Evolutionary conservation across 2,113 vertebrate genomes (phyloP).

Genomic region (Rhinogobius similis): DNA sequence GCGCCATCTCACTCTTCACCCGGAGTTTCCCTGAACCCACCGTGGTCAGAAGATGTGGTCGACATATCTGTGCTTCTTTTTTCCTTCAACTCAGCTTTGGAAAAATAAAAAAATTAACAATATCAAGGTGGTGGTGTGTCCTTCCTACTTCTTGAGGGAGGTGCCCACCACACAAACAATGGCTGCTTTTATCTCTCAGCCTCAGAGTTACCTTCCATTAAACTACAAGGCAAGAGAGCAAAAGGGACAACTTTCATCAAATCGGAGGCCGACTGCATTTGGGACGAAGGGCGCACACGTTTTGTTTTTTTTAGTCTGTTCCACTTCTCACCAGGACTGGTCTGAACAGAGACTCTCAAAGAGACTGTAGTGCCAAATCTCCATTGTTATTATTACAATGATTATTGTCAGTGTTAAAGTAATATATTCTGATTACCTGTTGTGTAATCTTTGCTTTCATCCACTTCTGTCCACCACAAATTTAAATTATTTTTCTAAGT

Average conservation of each 20-base stretch:
- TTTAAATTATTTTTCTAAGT: conserved; percentile 37
- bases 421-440: conserved; percentile 31
- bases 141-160: conserved; percentile 49
- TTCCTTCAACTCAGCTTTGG: conserved; percentile 65
- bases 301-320: conserved; percentile 45
- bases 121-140: conserved; percentile 23
- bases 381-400: conserved; percentile 48
- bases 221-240: conserved; percentile 51
- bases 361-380: conserved; percentile 41
- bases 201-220: conserved; percentile 51
- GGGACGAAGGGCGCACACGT: conserved; percentile 48
- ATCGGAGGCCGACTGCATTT: conserved; percentile 46
- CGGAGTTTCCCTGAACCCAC: conserved; percentile 56
- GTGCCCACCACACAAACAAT: conserved; percentile 35
- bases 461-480: conserved; percentile 33
- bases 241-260: conserved; percentile 41
- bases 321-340: conserved; percentile 49
- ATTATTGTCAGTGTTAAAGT: conserved; percentile 47
- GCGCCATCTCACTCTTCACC: conserved; percentile 56
- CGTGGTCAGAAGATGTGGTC: conserved; percentile 66
- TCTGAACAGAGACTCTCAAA: conserved; percentile 41
- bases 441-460: conserved; percentile 46
- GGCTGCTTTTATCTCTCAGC: conserved; percentile 48
- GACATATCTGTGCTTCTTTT: conserved; percentile 71
- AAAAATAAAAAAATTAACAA: conserved; percentile 43